Conservation (phyloP, 2,113 vertebrate species). For the Bolborhynchus lineola region DNA sequence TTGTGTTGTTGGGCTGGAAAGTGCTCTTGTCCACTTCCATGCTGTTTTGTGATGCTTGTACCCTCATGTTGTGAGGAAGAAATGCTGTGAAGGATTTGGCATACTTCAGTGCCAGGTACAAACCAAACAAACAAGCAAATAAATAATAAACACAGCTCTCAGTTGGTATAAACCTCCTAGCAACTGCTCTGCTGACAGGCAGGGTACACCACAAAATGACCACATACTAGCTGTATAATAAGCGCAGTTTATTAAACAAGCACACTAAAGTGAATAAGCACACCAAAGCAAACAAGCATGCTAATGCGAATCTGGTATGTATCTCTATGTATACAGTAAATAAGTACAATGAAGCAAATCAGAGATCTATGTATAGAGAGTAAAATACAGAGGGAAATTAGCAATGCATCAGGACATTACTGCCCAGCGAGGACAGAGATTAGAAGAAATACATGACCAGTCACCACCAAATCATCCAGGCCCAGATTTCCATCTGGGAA, state of each 20-base stretch:
- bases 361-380: neutral
- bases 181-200: neutral
- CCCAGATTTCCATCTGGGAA: neutral
- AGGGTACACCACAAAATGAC: neutral
- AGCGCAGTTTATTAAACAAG: neutral
- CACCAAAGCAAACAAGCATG: neutral
- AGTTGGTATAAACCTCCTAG: slow-evolving; percentile 14
- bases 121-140: neutral
- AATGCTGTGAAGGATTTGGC: neutral
- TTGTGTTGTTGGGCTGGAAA: neutral
- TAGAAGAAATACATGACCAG: neutral
- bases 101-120: neutral
- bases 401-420: neutral
- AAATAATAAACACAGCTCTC: neutral
- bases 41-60: neutral
- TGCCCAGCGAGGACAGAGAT: neutral
- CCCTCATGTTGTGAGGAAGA: neutral
- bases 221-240: neutral
- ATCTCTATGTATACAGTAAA: neutral
- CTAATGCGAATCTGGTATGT: neutral
- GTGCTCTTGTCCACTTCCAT: neutral
- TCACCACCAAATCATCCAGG: neutral
- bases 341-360: neutral
- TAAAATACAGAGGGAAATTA: neutral
- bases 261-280: neutral